Evolutionary conservation across 1,140 invertebrate species (phyloP).

Genomic region (Atta cephalotes): DNA sequence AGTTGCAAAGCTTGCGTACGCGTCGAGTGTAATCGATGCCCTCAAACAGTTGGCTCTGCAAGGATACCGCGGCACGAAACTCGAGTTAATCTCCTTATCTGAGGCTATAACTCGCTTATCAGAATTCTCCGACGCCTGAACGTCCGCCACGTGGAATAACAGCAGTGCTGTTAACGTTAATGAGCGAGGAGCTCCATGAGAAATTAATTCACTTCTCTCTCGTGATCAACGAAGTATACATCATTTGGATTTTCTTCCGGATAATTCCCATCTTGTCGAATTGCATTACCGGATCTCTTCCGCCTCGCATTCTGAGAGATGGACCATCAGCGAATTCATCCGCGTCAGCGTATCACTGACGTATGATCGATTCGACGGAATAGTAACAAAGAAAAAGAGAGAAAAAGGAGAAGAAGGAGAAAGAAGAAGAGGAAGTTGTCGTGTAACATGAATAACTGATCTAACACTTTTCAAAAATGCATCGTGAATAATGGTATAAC

Average conservation of each 20-base stretch:
- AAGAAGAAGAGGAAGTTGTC: background rate
- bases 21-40: constrained; percentile 19
- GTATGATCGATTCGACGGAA: constrained; percentile 35
- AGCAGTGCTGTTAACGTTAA: background rate
- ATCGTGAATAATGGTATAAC: background rate
- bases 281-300: background rate
- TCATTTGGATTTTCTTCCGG: background rate
- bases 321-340: background rate
- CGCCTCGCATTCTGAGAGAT: background rate
- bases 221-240: background rate
- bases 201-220: constrained; percentile 25
- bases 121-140: constrained; percentile 20
- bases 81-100: constrained; percentile 57
- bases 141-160: background rate
- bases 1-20: constrained; percentile 11
- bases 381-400: background rate
- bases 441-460: background rate
- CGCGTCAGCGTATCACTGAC: constrained; percentile 8
- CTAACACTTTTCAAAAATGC: background rate
- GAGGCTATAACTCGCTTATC: constrained; percentile 41
- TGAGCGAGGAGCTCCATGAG: constrained; percentile 13
- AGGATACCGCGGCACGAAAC: constrained; percentile 14
- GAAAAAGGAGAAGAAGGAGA: background rate
- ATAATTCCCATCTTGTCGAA: background rate
- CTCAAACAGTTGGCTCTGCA: constrained; percentile 9